Evolutionary conservation across 2,888 invertebrate species (phyloP).

Genomic region (Cryptocephalus moraei): DNA sequence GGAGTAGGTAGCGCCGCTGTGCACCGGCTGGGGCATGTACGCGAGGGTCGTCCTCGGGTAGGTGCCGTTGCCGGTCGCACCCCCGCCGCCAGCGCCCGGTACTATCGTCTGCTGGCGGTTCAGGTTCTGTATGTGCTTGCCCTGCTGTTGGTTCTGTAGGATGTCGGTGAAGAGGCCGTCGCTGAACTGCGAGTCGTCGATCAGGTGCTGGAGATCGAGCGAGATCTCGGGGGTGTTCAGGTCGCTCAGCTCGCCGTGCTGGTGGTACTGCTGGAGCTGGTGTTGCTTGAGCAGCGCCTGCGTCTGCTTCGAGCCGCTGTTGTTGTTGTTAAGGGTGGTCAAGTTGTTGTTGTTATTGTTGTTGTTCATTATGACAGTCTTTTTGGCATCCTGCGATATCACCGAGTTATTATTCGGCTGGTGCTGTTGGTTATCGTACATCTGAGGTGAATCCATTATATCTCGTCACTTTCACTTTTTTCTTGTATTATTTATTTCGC

Average conservation of each 20-base stretch:
- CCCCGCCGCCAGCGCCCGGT: slow-evolving; percentile 39
- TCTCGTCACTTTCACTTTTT: slow-evolving; percentile 26
- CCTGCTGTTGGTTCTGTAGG: slow-evolving; percentile 46
- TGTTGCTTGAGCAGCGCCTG: slow-evolving; percentile 54
- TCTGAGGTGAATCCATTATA: slow-evolving; percentile 73
- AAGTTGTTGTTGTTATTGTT: slow-evolving; percentile 40
- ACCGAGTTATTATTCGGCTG: slow-evolving; percentile 42
- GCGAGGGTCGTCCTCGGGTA: slow-evolving; percentile 67
- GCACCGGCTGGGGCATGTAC: slow-evolving; percentile 89
- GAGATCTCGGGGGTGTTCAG: slow-evolving; percentile 88
- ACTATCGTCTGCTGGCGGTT: slow-evolving; percentile 35
- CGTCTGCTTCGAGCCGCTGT: slow-evolving; percentile 45
- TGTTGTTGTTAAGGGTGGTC: slow-evolving; percentile 37
- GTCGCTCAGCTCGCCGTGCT: slow-evolving; percentile 68
- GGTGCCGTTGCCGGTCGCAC: slow-evolving; percentile 22
- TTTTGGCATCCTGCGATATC: slow-evolving; percentile 47
- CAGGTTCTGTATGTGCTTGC: slow-evolving; percentile 48
- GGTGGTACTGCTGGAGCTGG: slow-evolving; percentile 64
- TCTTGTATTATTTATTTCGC: slow-evolving; percentile 18
- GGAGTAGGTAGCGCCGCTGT: slow-evolving; percentile 59
- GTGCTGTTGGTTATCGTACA: slow-evolving; percentile 67
- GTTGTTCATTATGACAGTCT: slow-evolving; percentile 36
- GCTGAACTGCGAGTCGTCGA: slow-evolving; percentile 81
- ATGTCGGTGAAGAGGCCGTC: slow-evolving; percentile 82
- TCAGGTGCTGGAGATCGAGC: slow-evolving; percentile 82